Evolutionary conservation across 2,113 vertebrate species (phyloP).

Genomic region (Pteronura brasiliensis): DNA sequence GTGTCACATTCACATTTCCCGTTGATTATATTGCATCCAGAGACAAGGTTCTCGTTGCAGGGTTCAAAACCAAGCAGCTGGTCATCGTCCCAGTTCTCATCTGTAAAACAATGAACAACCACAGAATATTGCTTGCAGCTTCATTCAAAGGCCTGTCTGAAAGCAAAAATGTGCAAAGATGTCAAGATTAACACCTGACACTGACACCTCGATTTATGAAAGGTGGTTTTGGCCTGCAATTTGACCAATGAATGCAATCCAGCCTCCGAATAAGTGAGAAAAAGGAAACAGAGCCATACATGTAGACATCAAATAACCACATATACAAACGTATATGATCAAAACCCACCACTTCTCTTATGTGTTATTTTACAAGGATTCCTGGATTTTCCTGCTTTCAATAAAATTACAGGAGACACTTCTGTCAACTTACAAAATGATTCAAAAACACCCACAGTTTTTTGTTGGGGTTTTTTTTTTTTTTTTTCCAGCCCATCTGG

Average conservation of each 20-base stretch:
- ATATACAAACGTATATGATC: not conserved
- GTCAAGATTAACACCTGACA: not conserved
- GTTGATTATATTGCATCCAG: slow-evolving; percentile 94
- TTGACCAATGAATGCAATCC: not conserved
- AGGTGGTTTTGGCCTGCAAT: not conserved
- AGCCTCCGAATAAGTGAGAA: not conserved
- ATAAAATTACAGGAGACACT: not conserved
- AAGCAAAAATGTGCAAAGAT: not conserved
- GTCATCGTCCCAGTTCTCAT: slow-evolving; percentile 94
- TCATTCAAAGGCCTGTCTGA: slow-evolving; percentile 29
- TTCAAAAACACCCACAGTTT: not conserved
- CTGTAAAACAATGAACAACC: slow-evolving; percentile 81
- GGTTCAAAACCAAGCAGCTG: slow-evolving; percentile 93
- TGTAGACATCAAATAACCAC: not conserved
- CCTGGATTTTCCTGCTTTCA: not conserved
- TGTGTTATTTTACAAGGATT: not conserved
- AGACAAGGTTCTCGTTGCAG: slow-evolving; percentile 94
- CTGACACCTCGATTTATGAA: not conserved
- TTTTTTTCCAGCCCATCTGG: not conserved
- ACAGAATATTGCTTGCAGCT: slow-evolving; percentile 68
- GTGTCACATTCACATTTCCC: slow-evolving; percentile 92
- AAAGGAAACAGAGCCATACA: not conserved
- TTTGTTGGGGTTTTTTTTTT: not conserved
- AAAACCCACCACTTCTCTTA: not conserved
- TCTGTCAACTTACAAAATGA: not conserved